phyloP scores from a whole-genome alignment of 2,113 vertebrate species.

The Terrapene triunguis region DNA sequence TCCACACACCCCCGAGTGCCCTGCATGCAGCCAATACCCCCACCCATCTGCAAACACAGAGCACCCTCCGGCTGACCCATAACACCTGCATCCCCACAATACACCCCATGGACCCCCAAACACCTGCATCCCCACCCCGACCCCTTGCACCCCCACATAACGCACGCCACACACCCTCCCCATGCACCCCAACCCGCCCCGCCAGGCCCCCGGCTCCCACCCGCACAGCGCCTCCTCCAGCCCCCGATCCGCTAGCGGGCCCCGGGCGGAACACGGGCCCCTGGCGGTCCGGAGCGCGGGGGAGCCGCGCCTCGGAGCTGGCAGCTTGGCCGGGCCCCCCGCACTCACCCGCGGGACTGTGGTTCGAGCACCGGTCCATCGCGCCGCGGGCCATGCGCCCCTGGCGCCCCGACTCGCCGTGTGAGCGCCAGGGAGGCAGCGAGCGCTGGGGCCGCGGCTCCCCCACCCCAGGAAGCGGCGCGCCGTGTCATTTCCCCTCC shows the following conservation, averaged over 20 bases:
- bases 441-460: not conserved
- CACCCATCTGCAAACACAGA: not conserved
- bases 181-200: no score
- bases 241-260: not conserved
- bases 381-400: not conserved
- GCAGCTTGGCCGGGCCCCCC: not conserved
- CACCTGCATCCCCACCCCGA: not conserved
- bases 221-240: not conserved
- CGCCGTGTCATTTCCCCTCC: not conserved
- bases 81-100: not conserved
- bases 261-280: not conserved
- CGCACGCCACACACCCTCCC: not conserved
- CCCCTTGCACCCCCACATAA: no score
- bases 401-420: not conserved
- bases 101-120: not conserved
- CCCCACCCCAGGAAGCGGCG: not conserved
- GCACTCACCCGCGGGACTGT: not conserved
- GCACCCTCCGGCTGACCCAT: not conserved
- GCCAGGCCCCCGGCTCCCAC: not conserved
- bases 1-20: not conserved
- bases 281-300: no score
- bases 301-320: no score
- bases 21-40: not conserved
- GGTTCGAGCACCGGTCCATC: not conserved
- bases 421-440: not conserved